A percentile compares a stretch with the other conserved stretches of the same genome.
phyloP scores from a whole-genome alignment of 1,140 invertebrate genomes.

The Panonychus citri region DNA sequence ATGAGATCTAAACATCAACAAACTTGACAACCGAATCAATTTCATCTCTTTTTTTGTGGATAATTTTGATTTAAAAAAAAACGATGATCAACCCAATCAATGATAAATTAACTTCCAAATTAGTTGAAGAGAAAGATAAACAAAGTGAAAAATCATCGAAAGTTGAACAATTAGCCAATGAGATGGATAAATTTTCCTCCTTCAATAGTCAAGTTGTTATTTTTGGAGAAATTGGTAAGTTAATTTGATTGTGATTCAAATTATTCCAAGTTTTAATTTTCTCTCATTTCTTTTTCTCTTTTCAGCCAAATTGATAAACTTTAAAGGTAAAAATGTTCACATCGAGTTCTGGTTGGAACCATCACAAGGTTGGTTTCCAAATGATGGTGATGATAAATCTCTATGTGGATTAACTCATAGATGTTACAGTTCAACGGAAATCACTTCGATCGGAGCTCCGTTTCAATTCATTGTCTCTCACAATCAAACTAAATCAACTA shows the following conservation, averaged over 20 bases:
- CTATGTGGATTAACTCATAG: background rate
- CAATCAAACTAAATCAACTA: background rate
- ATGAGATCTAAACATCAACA: no score
- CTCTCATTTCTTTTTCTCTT: background rate
- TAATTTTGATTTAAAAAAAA: no score
- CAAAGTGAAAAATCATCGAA: no score
- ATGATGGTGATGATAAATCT: background rate
- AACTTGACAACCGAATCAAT: no score
- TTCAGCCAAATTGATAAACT: background rate
- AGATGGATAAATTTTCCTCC: no score
- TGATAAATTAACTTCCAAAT: no score
- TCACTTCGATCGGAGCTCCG: background rate
- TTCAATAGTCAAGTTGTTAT: background rate
- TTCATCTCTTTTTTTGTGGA: no score
- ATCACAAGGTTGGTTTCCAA: background rate
- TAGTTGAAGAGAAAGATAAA: no score
- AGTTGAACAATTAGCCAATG: no score
- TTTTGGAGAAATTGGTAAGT: background rate
- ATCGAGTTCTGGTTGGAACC: background rate
- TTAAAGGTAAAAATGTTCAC: background rate
- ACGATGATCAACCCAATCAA: no score
- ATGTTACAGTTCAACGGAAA: background rate
- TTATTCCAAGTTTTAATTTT: background rate
- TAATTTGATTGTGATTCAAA: background rate
- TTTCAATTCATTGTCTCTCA: background rate